Percentiles rank a stretch among this genome's conserved stretches.
Evolutionary conservation across 1,140 invertebrate genomes (phyloP).

Genomic region (Diorhabda sublineata): DNA sequence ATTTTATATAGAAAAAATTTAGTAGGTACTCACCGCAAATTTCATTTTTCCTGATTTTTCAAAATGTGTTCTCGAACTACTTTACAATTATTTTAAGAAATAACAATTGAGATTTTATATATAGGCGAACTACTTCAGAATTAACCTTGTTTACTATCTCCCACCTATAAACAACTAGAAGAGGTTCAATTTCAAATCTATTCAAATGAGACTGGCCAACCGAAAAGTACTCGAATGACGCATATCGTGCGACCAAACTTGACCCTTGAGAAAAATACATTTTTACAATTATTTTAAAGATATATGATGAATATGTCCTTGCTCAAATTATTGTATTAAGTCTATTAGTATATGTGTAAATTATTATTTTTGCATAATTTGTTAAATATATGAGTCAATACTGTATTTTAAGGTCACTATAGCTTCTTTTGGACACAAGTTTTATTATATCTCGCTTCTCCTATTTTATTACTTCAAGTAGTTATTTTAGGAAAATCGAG

Average conservation of each 20-base stretch:
- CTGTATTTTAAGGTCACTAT: no score
- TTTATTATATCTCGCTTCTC: no score
- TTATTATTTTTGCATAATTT: not conserved
- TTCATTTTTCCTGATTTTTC: no score
- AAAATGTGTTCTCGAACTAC: no score
- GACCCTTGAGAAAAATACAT: not conserved
- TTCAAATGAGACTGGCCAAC: not conserved
- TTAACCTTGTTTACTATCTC: constrained; percentile 1
- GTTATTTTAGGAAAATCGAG: no score
- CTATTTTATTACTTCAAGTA: no score
- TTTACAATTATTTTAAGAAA: no score
- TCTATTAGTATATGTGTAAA: not conserved
- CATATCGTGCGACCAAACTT: not conserved
- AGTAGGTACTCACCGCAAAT: no score
- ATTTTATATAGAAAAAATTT: no score
- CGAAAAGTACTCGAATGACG: not conserved
- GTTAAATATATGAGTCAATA: no score
- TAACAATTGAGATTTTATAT: not conserved
- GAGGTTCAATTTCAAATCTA: not conserved
- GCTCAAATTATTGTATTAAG: not conserved
- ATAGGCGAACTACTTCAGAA: not conserved
- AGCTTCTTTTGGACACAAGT: no score
- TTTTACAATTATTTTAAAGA: not conserved
- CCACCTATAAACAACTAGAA: not conserved
- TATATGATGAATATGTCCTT: not conserved